These are phyloP conservation scores for Spinibarbus caldwelli DNA, from an alignment of 2,797 vertebrate genomes.

Conservation along the genomic window DNA sequence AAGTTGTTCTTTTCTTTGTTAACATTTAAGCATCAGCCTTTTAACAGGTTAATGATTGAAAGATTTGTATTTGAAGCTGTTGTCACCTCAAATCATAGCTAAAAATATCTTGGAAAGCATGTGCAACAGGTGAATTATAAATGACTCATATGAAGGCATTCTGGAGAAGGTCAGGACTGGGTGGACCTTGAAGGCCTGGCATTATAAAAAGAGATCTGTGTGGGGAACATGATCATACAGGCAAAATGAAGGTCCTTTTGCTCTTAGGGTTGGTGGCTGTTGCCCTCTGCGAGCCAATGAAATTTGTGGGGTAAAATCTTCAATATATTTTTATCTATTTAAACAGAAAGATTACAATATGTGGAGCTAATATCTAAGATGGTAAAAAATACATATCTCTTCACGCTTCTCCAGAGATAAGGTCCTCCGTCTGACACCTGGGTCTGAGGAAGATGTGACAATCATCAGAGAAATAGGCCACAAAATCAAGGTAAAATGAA, in stretches of 20 bases:
- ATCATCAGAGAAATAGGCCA: slow-evolving; percentile 81
- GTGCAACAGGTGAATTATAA: neutral
- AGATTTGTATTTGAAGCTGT: neutral
- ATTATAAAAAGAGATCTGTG: slow-evolving; percentile 70
- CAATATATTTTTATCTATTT: neutral
- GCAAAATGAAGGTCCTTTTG: slow-evolving; percentile 85
- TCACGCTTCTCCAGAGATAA: slow-evolving; percentile 78
- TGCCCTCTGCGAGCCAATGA: slow-evolving; percentile 74
- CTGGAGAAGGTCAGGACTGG: slow-evolving; percentile 66
- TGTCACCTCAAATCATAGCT: slow-evolving; percentile 14
- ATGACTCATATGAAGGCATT: neutral
- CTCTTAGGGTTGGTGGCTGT: slow-evolving; percentile 80
- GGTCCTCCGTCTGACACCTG: slow-evolving; percentile 87
- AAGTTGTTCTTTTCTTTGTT: neutral
- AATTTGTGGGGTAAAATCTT: slow-evolving; percentile 86
- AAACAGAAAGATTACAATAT: neutral
- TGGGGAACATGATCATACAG: slow-evolving; percentile 48
- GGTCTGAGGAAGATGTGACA: slow-evolving; percentile 79
- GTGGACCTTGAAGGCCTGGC: slow-evolving; percentile 23
- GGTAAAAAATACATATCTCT: neutral
- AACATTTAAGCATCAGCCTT: neutral
- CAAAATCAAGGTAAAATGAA: slow-evolving; percentile 78
- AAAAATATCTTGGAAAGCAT: slow-evolving; percentile 62
- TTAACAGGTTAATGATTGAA: slow-evolving; percentile 74
- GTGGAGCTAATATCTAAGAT: neutral